These are phyloP conservation scores for Hylomyscus alleni DNA, from an alignment of 2,797 vertebrate species.

Conservation along the genomic window DNA sequence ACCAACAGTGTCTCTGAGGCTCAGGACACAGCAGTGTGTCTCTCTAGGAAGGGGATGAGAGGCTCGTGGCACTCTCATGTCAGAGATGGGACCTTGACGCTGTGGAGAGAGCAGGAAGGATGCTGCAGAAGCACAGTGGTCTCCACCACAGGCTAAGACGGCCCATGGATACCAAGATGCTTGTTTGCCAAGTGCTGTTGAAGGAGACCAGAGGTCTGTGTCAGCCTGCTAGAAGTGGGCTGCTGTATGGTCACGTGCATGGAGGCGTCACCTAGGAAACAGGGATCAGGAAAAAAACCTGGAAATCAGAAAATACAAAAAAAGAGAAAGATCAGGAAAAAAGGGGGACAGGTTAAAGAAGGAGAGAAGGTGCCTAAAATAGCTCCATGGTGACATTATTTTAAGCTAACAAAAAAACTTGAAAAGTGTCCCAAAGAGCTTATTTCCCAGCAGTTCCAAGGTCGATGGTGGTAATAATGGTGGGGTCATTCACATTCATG, in stretches of 20 bases:
- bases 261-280: background rate
- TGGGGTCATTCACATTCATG: background rate
- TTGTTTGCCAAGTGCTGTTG: background rate
- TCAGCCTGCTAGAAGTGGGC: background rate
- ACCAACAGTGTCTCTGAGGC: background rate
- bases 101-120: background rate
- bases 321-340: background rate
- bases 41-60: background rate
- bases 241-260: background rate
- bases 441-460: background rate
- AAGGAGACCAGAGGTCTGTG: background rate
- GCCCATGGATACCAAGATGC: background rate
- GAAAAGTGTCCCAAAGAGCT: background rate
- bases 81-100: background rate
- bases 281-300: background rate
- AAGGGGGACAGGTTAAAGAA: background rate
- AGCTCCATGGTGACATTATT: background rate
- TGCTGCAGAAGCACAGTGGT: too few species aligned
- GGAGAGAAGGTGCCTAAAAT: background rate
- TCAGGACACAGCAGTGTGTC: background rate
- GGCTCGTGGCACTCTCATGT: background rate
- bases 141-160: background rate
- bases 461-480: background rate
- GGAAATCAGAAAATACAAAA: background rate
- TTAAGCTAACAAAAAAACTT: slow-evolving; percentile 7